Conservation (phyloP, 2,888 invertebrate species). For the Margaritifera margaritifera region DNA sequence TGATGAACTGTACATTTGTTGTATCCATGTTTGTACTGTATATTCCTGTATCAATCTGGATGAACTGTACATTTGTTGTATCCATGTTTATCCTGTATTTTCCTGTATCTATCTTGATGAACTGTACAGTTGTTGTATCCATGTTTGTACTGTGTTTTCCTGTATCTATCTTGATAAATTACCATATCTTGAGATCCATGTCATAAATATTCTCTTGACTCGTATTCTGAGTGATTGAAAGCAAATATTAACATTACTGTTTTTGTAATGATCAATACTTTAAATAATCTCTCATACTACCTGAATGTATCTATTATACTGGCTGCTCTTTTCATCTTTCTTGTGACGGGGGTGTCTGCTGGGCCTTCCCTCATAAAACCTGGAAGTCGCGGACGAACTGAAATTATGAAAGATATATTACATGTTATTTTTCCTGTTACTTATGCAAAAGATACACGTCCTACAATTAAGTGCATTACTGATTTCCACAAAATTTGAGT, state of each 20-base stretch:
- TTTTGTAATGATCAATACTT: too few relatives aligned
- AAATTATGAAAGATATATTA: conserved; percentile 9
- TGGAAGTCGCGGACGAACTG: conserved; percentile 77
- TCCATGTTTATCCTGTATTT: not conserved
- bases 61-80: too few relatives aligned
- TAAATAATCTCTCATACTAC: conserved; percentile 44
- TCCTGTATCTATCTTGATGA: not conserved
- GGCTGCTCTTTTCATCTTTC: conserved; percentile 85
- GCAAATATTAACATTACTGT: too few relatives aligned
- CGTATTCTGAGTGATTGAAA: too few relatives aligned
- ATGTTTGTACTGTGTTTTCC: not conserved
- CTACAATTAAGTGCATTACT: too few relatives aligned
- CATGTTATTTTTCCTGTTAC: not conserved
- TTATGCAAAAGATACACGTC: not conserved
- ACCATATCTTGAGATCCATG: too few relatives aligned
- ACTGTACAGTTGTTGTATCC: too few relatives aligned
- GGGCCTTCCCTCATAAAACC: conserved; percentile 83
- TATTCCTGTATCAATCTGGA: not conserved
- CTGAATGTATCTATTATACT: conserved; percentile 84
- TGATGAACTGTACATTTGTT: too few relatives aligned
- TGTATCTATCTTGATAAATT: not conserved
- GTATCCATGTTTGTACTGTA: conserved; percentile 67
- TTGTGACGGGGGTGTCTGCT: conserved; percentile 83
- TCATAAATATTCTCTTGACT: too few relatives aligned
- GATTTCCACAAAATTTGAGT: too few relatives aligned